Percentiles rank a stretch among this genome's conserved stretches.
Conservation (phyloP, 2,113 vertebrate genomes). For the Hippocampus zosterae region DNA sequence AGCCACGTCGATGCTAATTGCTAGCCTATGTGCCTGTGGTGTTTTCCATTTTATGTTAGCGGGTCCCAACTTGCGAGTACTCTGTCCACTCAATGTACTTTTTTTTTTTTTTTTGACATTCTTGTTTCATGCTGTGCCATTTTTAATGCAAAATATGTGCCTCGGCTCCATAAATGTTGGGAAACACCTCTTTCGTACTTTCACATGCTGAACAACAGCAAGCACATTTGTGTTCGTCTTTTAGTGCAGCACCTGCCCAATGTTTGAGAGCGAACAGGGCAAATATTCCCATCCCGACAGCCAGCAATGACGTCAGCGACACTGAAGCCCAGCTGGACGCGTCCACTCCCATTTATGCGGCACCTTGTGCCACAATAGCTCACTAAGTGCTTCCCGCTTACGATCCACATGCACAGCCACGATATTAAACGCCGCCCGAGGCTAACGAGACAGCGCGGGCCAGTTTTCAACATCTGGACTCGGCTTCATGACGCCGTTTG, state of each 20-base stretch:
- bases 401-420: background rate
- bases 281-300: conserved; percentile 8
- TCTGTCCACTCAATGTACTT: no score
- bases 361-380: conserved; percentile 7
- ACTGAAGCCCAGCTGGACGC: conserved; percentile 10
- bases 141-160: background rate
- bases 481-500: conserved; percentile 31
- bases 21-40: no score
- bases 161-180: background rate
- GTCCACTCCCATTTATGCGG: conserved; percentile 12
- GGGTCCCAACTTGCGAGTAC: no score
- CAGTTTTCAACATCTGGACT: conserved; percentile 47
- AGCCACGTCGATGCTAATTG: no score
- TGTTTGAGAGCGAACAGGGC: conserved; percentile 1
- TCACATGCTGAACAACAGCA: conserved; percentile 6
- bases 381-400: conserved; percentile 2
- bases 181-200: conserved; percentile 3
- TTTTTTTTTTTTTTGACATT: no score
- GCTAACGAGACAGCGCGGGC: conserved; percentile 4
- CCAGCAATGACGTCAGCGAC: conserved; percentile 19
- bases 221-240: conserved; percentile 6
- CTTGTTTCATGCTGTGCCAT: background rate
- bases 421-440: conserved; percentile 2
- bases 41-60: no score
- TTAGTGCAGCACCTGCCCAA: conserved; percentile 27